phyloP scores from a whole-genome alignment of 2,797 vertebrate species.

The Hippopotamyrus pictus region DNA sequence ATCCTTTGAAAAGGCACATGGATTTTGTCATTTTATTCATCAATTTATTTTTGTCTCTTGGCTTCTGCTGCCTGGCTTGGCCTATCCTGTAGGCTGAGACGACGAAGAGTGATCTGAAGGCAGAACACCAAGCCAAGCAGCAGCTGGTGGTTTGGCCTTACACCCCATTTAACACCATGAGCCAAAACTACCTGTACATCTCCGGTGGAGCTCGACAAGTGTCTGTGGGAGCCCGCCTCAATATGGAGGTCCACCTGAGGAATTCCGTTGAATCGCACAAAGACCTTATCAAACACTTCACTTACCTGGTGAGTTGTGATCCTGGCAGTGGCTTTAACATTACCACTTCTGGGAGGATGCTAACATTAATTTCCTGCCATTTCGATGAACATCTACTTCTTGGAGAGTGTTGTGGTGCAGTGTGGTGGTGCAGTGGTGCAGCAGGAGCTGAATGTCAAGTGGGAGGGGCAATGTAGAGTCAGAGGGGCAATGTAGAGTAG shows the following conservation, averaged over 20 bases:
- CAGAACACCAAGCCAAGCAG: conserved; percentile 52
- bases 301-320: conserved; percentile 55
- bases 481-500: too few relatives aligned
- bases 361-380: background rate
- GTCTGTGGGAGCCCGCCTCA: conserved; percentile 36
- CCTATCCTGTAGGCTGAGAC: conserved; percentile 49
- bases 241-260: conserved; percentile 32
- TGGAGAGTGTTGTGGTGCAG: too few relatives aligned
- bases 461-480: background rate
- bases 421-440: too few relatives aligned
- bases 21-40: background rate
- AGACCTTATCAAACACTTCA: conserved; percentile 41
- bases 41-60: background rate
- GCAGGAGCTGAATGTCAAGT: background rate
- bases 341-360: background rate
- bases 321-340: background rate
- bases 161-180: fast-evolving
- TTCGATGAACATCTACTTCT: background rate
- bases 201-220: conserved; percentile 27
- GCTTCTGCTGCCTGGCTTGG: background rate
- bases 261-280: background rate
- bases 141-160: conserved; percentile 33
- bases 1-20: background rate
- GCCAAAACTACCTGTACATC: conserved; percentile 50
- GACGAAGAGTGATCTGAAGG: conserved; percentile 34